Evolutionary conservation across 2,113 vertebrate species (phyloP), one percentile per base, ranked within the genome.

Genomic region (Columba livia): DNA sequence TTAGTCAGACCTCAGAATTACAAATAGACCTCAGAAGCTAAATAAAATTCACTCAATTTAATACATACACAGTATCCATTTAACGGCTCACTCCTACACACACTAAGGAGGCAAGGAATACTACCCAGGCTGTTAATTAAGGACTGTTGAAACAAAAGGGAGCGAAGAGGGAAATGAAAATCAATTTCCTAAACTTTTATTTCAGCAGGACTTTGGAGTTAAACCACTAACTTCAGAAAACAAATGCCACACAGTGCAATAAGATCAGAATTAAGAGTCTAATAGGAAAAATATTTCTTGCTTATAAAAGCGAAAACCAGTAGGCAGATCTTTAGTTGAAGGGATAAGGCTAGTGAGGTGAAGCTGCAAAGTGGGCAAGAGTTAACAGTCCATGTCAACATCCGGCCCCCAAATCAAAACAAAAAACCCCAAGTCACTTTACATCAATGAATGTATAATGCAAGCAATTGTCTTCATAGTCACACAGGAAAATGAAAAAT

Each of bases 231-330:
- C 71, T 95, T 95, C 0, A 0, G 79, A 93, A 94, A 95, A 89
- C 65, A 89, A 89, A 85, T 32, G 34, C 78, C 79, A 96, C 26
- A 91, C 53, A 93, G 51, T 32, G 57, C 25, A 80, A 1, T 62
- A 78, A 95, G 83, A 85, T 53, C 60, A 95, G 60, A 96, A 95
- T 61, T 96, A 96, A 95, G 57, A 32, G 78, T 61, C 82, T 74
- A 91, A 88, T n/a, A 95, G 65, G 38, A 89, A 90, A 85, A 90
- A 70, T 80, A 80, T 88, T 90, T 90, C 85, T 47, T 94, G 77
- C 72, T 88, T 83, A 80, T 62, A 83, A 77, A 91, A 96, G 40
- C 47, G 29, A 81, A 95, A 95, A 60, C 26, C 48, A 1, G 44
- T 85, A 93, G 26, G 70, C 54, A 90, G 34, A 50, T 25, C 42